Evolutionary conservation across 2,113 vertebrate species (phyloP).

Genomic region (Clinocottus analis): DNA sequence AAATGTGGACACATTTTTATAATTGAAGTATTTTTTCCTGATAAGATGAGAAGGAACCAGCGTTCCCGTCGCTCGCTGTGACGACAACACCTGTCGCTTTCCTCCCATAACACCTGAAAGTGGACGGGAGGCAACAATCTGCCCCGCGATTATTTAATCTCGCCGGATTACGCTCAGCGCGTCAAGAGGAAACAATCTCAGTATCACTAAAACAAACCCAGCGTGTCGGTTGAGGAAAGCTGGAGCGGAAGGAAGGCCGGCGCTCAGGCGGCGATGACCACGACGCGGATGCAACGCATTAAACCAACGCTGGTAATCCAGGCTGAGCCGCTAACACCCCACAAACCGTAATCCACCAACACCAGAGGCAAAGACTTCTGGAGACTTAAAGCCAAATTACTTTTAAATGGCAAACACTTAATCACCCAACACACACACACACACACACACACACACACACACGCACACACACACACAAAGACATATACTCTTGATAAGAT

Average conservation of each 20-base stretch:
- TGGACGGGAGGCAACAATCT: neutral
- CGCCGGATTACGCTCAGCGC: neutral
- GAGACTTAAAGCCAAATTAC: neutral
- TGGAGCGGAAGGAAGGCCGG: conserved; percentile 27
- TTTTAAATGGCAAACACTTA: conserved; percentile 6
- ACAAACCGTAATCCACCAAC: conserved; percentile 59
- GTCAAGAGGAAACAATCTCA: neutral
- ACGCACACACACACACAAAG: too few species aligned
- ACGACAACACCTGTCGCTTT: too few species aligned
- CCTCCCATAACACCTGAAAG: too few species aligned
- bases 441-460: neutral
- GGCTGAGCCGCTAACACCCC: conserved; percentile 61
- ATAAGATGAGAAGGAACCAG: too few species aligned
- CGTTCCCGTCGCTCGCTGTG: too few species aligned
- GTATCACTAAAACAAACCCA: neutral
- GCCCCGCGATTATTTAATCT: neutral
- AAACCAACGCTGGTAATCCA: conserved; percentile 71
- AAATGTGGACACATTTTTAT: neutral
- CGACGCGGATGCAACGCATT: conserved; percentile 59
- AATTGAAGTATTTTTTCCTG: too few species aligned
- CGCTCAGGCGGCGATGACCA: conserved; percentile 49
- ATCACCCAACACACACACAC: neutral
- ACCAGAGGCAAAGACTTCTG: neutral
- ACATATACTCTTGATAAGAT: too few species aligned
- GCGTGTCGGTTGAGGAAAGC: conserved; percentile 2